Evolutionary conservation across 1,140 invertebrate genomes (phyloP), one percentile per base, ranked within the genome.

Genomic region (Belonocnema kinseyi): DNA sequence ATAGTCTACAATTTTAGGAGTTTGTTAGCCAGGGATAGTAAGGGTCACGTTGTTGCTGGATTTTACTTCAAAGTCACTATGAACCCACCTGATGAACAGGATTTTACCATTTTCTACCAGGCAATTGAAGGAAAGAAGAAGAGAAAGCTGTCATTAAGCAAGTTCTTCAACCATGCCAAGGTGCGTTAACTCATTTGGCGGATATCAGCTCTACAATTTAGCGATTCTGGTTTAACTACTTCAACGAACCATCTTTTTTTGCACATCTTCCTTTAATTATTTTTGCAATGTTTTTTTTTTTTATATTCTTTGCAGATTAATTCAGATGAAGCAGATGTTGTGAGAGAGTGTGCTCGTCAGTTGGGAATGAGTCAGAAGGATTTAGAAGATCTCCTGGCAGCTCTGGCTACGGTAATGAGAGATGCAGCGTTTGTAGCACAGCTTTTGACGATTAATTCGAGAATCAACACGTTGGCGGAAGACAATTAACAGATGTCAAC

Each of bases 1-100:
- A 91, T 98, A 79, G 95, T 97, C 19, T 98, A 98, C 88, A 95
- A 96, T 85, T 97, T 97, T 90, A 93, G 96, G 82, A 97, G 96
- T 86, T 92, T 97, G 7, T 90, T 98, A 26, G 93, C 95, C 12
- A 93, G 97, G 54, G 95, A 97, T 86, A 94, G 93, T 66, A 96
- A 97, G 83, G 96, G 96, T 50, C 93, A 95, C 74, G 92, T 97
- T 5, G 93, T 94, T 11, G 96, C 97, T 75, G 97, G 97, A 10
- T 91, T 98, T 72, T 98, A 97, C 90, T 97, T 97, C 86, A 94
- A 95, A 17, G 87, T 95, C 14, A 88, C 93, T 71, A 89, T 93
- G 71, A 92, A 93, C 71, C 90, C 92, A 46, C 90, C 92, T 75
- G 94, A 94, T 77, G 91, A 92, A 50, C 92, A 94, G 80, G 85